phyloP scores from a whole-genome alignment of 2,113 vertebrate species.

The Lathamus discolor region DNA sequence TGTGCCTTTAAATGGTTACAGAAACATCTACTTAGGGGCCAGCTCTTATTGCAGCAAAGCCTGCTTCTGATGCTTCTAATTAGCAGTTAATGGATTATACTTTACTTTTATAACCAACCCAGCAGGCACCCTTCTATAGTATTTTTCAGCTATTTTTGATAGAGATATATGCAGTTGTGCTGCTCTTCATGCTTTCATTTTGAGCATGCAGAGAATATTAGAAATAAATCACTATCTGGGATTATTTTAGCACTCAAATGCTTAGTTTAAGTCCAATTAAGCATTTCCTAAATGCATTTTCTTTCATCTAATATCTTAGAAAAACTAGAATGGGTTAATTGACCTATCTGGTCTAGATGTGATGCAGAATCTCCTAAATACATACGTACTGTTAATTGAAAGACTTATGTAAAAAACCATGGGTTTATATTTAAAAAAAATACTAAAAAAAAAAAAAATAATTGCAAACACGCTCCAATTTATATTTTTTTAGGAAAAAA shows the following conservation, averaged over 20 bases:
- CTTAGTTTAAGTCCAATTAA: neutral
- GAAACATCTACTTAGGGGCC: conserved; percentile 55
- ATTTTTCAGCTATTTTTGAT: conserved; percentile 57
- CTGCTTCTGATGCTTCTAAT: conserved; percentile 68
- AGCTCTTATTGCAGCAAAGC: conserved; percentile 62
- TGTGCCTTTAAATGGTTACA: conserved; percentile 71
- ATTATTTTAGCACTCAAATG: conserved; percentile 13
- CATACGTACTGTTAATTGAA: conserved; percentile 64
- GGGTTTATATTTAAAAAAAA: neutral
- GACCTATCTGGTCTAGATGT: conserved; percentile 44
- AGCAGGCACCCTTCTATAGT: conserved; percentile 34
- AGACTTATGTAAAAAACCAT: conserved; percentile 49
- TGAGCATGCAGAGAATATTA: neutral
- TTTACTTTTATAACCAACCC: conserved; percentile 63
- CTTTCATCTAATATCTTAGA: neutral
- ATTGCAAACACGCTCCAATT: conserved; percentile 56
- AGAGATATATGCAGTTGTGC: neutral
- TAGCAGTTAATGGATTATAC: conserved; percentile 65
- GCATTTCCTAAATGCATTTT: conserved; percentile 36
- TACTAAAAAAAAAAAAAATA: neutral
- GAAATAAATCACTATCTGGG: conserved; percentile 1
- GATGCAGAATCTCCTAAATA: conserved; percentile 53
- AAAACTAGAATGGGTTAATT: conserved; percentile 62
- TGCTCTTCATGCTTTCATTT: conserved; percentile 33
- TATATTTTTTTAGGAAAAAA: conserved; percentile 59